A percentile compares a stretch with the other conserved stretches of the same genome.
These are phyloP conservation scores for Porites lobata DNA, from an alignment of 92 coral and sea anemone genomes.

Conservation along the genomic window DNA sequence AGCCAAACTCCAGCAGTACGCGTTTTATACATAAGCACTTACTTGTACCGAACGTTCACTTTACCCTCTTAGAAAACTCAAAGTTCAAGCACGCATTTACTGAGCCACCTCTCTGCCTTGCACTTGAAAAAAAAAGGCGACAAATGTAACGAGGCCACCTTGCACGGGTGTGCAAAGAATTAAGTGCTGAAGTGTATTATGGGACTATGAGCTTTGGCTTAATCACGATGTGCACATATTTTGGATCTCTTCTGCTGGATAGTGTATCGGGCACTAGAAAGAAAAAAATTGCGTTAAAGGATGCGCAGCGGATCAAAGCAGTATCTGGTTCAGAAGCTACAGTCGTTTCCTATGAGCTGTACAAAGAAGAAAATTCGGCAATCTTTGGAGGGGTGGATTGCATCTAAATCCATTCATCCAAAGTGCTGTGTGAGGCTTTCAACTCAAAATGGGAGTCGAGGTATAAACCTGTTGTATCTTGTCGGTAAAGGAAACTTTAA, in stretches of 20 bases:
- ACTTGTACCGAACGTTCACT: neutral
- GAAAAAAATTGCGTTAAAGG: too few species aligned
- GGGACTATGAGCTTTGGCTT: conserved; percentile 1
- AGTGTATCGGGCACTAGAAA: neutral
- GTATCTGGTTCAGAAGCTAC: neutral
- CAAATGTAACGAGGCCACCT: conserved; percentile 29
- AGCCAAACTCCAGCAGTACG: conserved; percentile 37
- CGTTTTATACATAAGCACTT: neutral
- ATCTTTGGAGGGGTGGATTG: conserved; percentile 58
- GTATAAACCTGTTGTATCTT: conserved; percentile 45
- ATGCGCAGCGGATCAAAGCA: conserved; percentile 33
- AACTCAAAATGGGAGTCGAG: conserved; percentile 54
- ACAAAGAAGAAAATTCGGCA: conserved; percentile 14
- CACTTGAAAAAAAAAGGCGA: conserved; percentile 32
- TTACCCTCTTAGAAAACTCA: neutral
- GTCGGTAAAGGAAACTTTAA: conserved; percentile 66
- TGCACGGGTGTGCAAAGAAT: conserved; percentile 9
- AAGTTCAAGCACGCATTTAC: conserved; percentile 43
- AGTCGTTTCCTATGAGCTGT: conserved; percentile 61
- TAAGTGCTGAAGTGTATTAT: conserved; percentile 12
- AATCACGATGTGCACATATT: neutral
- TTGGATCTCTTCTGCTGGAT: conserved; percentile 59
- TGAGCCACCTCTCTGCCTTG: conserved; percentile 51
- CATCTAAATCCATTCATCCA: conserved; percentile 32
- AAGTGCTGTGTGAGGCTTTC: neutral